Evolutionary conservation across 92 coral and sea anemone genomes (phyloP).

Genomic region (Paragorgia papillata): DNA sequence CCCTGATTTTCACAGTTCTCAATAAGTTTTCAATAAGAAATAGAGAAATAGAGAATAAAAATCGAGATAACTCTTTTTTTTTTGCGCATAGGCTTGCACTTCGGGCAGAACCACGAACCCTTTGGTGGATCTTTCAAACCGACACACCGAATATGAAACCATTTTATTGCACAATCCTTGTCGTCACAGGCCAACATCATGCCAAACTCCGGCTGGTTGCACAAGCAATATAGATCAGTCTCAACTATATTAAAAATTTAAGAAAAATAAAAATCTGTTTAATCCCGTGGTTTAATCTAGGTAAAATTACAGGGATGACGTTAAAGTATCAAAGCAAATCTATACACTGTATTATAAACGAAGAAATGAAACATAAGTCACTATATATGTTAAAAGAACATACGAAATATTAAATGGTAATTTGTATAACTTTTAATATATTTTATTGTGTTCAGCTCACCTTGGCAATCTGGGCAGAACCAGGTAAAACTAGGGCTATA

Average conservation of each 20-base stretch:
- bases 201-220: slow-evolving; percentile 50
- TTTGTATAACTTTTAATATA: not conserved
- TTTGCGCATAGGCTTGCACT: too few species aligned
- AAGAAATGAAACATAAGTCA: not conserved
- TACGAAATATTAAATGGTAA: too few species aligned
- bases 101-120: too few species aligned
- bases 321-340: not conserved
- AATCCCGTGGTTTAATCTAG: not conserved
- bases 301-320: not conserved
- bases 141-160: slow-evolving; percentile 52
- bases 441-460: slow-evolving; percentile 29
- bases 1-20: too few species aligned
- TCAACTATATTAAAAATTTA: too few species aligned
- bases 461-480: slow-evolving; percentile 56
- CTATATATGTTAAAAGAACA: too few species aligned
- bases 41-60: not conserved
- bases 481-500: slow-evolving; percentile 41
- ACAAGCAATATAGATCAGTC: slow-evolving; percentile 36
- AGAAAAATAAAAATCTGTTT: too few species aligned
- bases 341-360: not conserved
- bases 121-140: too few species aligned
- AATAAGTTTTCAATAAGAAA: too few species aligned
- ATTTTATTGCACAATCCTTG: slow-evolving; percentile 27
- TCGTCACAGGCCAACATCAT: slow-evolving; percentile 44
- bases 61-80: too few species aligned